phyloP scores from a whole-genome alignment of 2,113 vertebrate species.

The Smithornis capensis region DNA sequence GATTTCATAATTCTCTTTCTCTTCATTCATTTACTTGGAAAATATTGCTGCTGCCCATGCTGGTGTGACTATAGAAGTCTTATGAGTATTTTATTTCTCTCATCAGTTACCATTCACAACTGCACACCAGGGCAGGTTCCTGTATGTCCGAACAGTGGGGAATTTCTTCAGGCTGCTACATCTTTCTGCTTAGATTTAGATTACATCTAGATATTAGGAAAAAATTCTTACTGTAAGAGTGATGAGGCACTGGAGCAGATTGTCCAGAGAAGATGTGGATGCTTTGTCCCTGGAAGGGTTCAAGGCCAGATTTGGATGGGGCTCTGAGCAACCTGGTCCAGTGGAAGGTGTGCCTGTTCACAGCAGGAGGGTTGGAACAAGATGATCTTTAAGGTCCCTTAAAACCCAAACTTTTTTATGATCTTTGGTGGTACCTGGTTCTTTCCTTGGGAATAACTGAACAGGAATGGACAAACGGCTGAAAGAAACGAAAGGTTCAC shows the following conservation, averaged over 20 bases:
- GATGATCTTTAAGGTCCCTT: not conserved
- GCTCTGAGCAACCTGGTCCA: not conserved
- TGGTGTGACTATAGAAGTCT: not conserved
- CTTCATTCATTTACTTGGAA: accelerated
- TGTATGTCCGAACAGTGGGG: not conserved
- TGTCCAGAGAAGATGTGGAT: not conserved
- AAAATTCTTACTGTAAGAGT: not conserved
- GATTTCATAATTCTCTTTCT: not conserved
- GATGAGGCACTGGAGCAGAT: not conserved
- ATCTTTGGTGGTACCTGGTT: not conserved
- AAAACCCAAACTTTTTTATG: not conserved
- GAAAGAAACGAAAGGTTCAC: not conserved
- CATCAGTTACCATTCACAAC: not conserved
- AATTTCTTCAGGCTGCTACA: not conserved
- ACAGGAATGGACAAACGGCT: not conserved
- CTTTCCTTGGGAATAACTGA: not conserved
- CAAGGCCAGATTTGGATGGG: not conserved
- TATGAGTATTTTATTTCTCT: not conserved
- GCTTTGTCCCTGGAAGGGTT: not conserved
- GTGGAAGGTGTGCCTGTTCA: not conserved
- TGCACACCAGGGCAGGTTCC: not conserved
- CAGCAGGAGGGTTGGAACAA: accelerated
- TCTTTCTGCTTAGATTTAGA: not conserved
- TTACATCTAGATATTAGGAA: not conserved
- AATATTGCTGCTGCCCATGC: not conserved